Evolutionary conservation across 2,888 invertebrate species (phyloP), one percentile per base, ranked within the genome.

Genomic region (Pantelozetes paolii): DNA sequence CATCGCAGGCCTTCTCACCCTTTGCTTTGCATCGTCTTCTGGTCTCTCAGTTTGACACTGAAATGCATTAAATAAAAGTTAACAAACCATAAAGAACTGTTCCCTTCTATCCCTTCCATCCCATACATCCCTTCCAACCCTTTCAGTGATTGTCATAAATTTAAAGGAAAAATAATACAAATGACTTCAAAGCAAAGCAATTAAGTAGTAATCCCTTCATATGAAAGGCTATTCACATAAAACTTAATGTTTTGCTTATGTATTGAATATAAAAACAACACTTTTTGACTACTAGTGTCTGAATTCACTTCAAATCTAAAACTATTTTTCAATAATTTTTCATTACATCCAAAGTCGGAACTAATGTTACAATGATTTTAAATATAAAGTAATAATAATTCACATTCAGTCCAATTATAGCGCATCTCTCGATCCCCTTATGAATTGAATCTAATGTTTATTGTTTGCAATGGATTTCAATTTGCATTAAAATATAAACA

Each of bases 41-140:
- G 50, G 50, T 57, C 57, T 57, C 26, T 23, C 57, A 23, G 57
- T 28, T n/a, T 32, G 40, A 36, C 32, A 64, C 40, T 36, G 40
- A 30, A 30, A 64, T 32, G 20, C 64, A 64, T 40, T 36, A 64
- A 64, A 64, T 64, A 64, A 64, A 64, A 64, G 64, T 64, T 64
- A 64, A 64, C 64, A 64, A 64, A 64, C 64, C 64, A 64, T 64
- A 64, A 64, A 64, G 64, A 64, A 64, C 36, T 36, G 64, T 36
- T 64, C 20, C 64, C 64, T 18, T 64, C 64, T 9, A 59, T 26
- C 59, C 59, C 23, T 23, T 50, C 8, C 36, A 36, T 36, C 36
- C 36, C 36, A 8, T 36, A 5, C 36, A 9, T 9, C 36, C 6
- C 15, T 45, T n/a, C 3, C 50, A 50, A 50, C 50, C 50, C 50